Base-by-base conservation (phyloP, 1,140 invertebrate species). In the Hetaerina americana region DNA sequence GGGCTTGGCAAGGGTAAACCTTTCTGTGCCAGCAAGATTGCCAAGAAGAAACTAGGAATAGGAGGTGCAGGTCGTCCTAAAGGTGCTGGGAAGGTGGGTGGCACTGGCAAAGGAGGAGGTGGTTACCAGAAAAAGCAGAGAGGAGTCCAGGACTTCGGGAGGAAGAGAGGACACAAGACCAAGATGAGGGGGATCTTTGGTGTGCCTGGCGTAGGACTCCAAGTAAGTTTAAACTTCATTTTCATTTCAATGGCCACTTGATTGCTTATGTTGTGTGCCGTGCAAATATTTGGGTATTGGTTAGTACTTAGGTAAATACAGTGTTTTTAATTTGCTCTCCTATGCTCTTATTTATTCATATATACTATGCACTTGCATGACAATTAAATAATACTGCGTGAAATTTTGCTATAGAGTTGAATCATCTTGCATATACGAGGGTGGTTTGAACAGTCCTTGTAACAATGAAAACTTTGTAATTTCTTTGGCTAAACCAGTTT, bases 111-210 rank as follows among this genome's bases (percentile, higher is more conserved):
- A 74, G 76, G 78, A 27, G 76, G 78, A 27, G 87, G 87, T 0
- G 89, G 90, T 78, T 91, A 87, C 77, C 87, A 88, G 79, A 92
- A 90, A 77, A 82, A 86, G 67, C 87, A 87, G 76, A 84, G 87
- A 72, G 84, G 87, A 57, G 75, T 77, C 66, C 84, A 85, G n/a
- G 91, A 92, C 72, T 93, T 91, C 79, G 88, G 88, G 1, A 80
- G 91, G 66, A 93, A 93, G 78, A 82, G 92, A 72, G 90, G 90
- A 0, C 87, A 91, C 0, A 94, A 94, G 79, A 85, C 91, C 5
- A 94, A 93, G 83, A 92, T 92, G 87, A 81, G 91, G 73, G 90
- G 90, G 5, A 86, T 92, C n/a, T 92, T 92, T 81, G 90, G 91
- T 27, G 88, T 89, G 1, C 90, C 90, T 1, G 90, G 90, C 27